phyloP scores from a whole-genome alignment of 2,113 vertebrate genomes.

The Cyprinodon tularosa region DNA sequence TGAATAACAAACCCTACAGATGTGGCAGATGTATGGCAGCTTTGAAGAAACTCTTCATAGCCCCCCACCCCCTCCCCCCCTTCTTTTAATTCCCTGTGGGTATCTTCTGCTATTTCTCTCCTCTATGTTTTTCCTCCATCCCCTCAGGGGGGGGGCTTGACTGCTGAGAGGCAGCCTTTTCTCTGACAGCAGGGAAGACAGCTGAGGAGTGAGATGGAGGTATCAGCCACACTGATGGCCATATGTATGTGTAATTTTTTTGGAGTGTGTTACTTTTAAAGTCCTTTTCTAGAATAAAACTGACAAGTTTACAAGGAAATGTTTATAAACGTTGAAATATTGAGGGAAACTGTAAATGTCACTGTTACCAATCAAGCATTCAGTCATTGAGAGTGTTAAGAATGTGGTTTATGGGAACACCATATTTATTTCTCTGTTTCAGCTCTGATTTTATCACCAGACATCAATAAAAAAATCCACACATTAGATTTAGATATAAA shows the following conservation, averaged over 20 bases:
- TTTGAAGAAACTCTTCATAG: conserved; percentile 21
- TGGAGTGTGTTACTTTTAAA: conserved; percentile 1
- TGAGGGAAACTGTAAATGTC: not conserved
- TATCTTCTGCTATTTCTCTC: conserved; percentile 27
- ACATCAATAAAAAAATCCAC: not conserved
- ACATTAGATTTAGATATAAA: not conserved
- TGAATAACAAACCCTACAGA: conserved; percentile 10
- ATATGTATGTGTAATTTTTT: conserved; percentile 13
- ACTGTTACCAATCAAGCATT: not conserved
- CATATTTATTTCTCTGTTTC: not conserved
- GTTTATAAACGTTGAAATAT: not conserved
- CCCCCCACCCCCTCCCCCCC: not conserved
- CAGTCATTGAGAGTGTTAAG: not conserved
- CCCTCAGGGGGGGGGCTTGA: conserved; percentile 30
- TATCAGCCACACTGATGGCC: conserved; percentile 44
- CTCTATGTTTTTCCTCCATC: conserved; percentile 34
- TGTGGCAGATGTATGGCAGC: not conserved
- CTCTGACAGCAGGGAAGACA: conserved; percentile 51
- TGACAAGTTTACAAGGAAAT: not conserved
- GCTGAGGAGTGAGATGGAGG: conserved; percentile 28
- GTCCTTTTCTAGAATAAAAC: not conserved
- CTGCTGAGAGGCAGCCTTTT: conserved; percentile 60
- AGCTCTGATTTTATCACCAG: not conserved
- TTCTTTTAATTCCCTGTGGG: conserved; percentile 13
- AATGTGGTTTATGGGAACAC: not conserved